phyloP scores from a whole-genome alignment of 1,140 invertebrate genomes.

The Pseudomyrmex pallidus region DNA sequence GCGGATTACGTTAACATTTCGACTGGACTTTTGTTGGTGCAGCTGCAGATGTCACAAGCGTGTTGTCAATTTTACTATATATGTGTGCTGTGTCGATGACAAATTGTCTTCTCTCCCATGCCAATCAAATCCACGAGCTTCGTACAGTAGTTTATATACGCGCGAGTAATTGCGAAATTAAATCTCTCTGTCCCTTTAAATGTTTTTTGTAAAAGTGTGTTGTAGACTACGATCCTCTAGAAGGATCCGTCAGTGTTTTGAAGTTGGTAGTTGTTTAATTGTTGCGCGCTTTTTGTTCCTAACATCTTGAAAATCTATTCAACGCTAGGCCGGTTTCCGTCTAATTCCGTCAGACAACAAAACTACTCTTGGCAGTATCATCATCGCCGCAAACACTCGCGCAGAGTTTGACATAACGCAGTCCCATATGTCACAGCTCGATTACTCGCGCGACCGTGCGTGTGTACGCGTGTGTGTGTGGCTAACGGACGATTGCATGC shows the following conservation, averaged over 20 bases:
- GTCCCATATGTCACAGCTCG: background rate
- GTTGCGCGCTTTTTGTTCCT: too few species aligned
- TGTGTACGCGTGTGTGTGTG: background rate
- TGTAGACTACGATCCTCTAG: too few species aligned
- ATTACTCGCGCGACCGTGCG: conserved; percentile 30
- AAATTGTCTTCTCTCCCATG: conserved; percentile 59
- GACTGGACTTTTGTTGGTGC: background rate
- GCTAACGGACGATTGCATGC: conserved; percentile 74
- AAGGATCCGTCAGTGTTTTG: too few species aligned
- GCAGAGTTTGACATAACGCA: background rate
- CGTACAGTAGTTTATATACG: background rate
- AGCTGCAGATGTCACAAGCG: background rate
- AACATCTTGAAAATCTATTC: too few species aligned
- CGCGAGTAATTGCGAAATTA: conserved; percentile 16
- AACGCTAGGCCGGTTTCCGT: too few species aligned
- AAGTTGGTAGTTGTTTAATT: too few species aligned
- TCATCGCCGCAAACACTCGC: too few species aligned
- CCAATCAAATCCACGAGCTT: conserved; percentile 57
- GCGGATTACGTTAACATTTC: background rate
- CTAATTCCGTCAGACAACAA: background rate
- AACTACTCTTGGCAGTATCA: too few species aligned
- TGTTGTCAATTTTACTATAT: background rate
- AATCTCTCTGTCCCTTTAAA: conserved; percentile 7
- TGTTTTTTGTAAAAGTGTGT: background rate
- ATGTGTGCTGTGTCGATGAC: background rate